phyloP scores from a whole-genome alignment of 2,113 vertebrate genomes.

The Calidris pygmaea region DNA sequence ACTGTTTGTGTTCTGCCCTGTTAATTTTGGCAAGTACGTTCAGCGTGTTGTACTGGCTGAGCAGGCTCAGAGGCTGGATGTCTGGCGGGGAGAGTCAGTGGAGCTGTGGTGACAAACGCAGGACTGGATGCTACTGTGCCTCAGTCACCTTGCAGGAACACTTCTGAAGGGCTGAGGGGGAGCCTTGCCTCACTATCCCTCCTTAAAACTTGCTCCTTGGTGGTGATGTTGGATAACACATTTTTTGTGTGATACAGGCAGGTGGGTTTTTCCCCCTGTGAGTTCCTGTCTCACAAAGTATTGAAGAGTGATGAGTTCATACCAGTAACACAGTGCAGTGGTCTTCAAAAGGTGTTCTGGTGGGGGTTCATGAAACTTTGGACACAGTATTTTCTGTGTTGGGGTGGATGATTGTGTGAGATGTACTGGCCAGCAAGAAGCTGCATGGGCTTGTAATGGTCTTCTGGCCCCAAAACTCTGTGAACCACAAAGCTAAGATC shows the following conservation, averaged over 20 bases:
- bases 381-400: background rate
- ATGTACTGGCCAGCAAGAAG: background rate
- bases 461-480: background rate
- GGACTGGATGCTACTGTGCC: background rate
- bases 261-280: background rate
- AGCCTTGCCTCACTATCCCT: background rate
- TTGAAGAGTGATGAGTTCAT: background rate
- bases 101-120: background rate
- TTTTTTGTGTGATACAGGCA: background rate
- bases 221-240: background rate
- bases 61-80: background rate
- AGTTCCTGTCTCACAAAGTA: background rate
- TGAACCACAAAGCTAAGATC: background rate
- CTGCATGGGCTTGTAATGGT: rapidly evolving
- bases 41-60: rapidly evolving
- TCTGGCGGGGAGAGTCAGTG: background rate
- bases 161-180: background rate
- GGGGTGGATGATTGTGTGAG: background rate
- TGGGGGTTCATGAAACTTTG: background rate
- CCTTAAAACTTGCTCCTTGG: background rate
- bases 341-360: background rate
- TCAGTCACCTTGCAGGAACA: background rate
- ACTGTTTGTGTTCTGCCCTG: background rate
- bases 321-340: background rate
- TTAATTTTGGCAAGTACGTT: background rate